phyloP scores from a whole-genome alignment of 2,797 vertebrate species.

The Petrocephalus schoutedeni region DNA sequence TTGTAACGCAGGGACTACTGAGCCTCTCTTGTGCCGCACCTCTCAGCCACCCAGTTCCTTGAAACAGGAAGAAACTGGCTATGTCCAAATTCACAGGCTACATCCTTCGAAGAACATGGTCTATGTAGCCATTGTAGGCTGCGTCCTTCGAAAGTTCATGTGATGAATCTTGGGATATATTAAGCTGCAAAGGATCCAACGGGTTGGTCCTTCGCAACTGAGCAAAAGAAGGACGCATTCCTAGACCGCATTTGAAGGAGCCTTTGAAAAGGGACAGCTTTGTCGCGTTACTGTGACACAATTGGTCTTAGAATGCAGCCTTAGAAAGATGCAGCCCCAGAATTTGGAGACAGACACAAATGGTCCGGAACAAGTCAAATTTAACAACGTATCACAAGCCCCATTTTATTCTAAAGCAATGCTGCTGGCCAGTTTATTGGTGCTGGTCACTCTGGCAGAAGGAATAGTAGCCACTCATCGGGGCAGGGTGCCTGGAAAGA shows the following conservation, averaged over 20 bases:
- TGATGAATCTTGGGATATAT: not conserved
- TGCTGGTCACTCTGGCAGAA: not conserved
- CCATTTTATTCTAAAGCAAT: not conserved
- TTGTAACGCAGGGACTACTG: not conserved
- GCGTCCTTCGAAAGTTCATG: not conserved
- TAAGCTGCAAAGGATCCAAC: not conserved
- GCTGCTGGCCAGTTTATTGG: not conserved
- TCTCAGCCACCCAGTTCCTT: not conserved
- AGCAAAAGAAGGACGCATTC: not conserved
- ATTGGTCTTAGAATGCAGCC: not conserved
- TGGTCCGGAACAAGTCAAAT: not conserved
- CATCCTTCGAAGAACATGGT: not conserved
- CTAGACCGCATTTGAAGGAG: not conserved
- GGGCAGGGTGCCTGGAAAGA: not conserved
- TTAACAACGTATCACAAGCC: not conserved
- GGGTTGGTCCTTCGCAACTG: not conserved
- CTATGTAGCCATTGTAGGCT: not conserved
- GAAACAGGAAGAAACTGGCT: not conserved
- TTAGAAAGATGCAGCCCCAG: not conserved
- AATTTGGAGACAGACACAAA: not conserved
- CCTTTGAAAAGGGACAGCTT: not conserved
- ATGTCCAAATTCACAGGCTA: not conserved
- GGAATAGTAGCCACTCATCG: not conserved
- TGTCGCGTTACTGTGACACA: not conserved
- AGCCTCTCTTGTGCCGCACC: not conserved